Percentiles rank a stretch among this genome's conserved stretches.
These are phyloP conservation scores for Sepioteuthis lessoniana DNA, from an alignment of 2,888 invertebrate species.

Conservation along the genomic window DNA sequence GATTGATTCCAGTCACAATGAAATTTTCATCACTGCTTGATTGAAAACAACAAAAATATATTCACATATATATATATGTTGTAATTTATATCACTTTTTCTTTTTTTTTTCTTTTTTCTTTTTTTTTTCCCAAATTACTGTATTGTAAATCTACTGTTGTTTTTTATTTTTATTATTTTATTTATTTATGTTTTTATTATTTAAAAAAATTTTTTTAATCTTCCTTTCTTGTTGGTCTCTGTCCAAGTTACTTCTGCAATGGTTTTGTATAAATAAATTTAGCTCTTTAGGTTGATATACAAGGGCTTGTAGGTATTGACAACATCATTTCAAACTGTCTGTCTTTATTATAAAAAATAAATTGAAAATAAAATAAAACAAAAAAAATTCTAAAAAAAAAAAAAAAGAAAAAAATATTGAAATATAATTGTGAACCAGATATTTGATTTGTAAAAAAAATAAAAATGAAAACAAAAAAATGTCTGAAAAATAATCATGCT, in stretches of 20 bases:
- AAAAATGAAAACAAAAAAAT: too few species aligned
- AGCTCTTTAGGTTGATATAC: not conserved
- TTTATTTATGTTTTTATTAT: too few species aligned
- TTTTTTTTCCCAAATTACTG: not conserved
- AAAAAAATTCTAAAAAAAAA: too few species aligned
- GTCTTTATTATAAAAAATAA: not conserved
- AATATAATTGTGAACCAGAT: not conserved
- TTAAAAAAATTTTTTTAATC: not conserved
- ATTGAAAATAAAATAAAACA: too few species aligned
- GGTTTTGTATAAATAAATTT: not conserved
- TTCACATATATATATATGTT: not conserved
- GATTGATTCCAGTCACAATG: not conserved
- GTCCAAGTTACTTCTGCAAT: not conserved
- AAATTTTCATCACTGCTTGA: not conserved
- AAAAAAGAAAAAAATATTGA: too few species aligned
- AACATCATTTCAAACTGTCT: not conserved
- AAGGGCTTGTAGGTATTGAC: not conserved
- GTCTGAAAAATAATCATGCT: not conserved
- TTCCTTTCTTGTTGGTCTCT: not conserved
- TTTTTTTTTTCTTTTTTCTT: too few species aligned
- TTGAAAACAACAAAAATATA: not conserved
- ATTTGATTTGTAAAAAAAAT: not conserved
- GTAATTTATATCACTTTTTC: not conserved
- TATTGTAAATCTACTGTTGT: constrained; percentile 11
- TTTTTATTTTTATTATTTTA: too few species aligned